Conservation (phyloP, 2,888 invertebrate species). For the Flexamia atlantica region DNA sequence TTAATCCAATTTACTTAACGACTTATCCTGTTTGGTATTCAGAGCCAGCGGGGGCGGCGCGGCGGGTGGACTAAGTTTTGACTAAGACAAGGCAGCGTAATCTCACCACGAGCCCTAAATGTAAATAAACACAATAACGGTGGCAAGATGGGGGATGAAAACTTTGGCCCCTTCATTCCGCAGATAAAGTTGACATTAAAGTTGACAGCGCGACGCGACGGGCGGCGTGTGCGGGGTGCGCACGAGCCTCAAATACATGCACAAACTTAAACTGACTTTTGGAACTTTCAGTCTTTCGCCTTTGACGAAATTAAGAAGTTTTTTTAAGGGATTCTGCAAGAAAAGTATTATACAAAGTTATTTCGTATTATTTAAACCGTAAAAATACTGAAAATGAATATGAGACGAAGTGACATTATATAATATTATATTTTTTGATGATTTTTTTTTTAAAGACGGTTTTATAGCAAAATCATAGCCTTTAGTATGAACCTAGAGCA, state of each 20-base stretch:
- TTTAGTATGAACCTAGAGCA: no score
- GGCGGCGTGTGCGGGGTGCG: neutral
- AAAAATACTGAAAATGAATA: no score
- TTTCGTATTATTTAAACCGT: no score
- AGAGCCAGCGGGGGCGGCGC: neutral
- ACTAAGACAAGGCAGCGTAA: conserved; percentile 44
- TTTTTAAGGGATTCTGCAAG: no score
- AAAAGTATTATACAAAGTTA: no score
- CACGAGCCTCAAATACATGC: conserved; percentile 3
- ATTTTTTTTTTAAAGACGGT: no score
- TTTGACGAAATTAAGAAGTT: neutral
- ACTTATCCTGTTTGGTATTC: neutral
- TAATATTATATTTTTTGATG: no score
- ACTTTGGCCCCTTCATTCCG: conserved; percentile 45
- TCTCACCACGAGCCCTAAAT: conserved; percentile 41
- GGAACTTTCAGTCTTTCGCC: neutral
- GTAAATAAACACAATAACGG: conserved; percentile 58
- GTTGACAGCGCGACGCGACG: neutral
- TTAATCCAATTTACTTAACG: no score
- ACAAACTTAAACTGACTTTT: conserved; percentile 19
- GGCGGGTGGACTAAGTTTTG: neutral
- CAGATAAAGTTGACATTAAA: conserved; percentile 45
- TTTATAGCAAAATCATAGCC: no score
- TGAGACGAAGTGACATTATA: no score
- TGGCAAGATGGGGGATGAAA: conserved; percentile 45